phyloP scores from a whole-genome alignment of 2,113 vertebrate genomes.

The Ailurus styani region DNA sequence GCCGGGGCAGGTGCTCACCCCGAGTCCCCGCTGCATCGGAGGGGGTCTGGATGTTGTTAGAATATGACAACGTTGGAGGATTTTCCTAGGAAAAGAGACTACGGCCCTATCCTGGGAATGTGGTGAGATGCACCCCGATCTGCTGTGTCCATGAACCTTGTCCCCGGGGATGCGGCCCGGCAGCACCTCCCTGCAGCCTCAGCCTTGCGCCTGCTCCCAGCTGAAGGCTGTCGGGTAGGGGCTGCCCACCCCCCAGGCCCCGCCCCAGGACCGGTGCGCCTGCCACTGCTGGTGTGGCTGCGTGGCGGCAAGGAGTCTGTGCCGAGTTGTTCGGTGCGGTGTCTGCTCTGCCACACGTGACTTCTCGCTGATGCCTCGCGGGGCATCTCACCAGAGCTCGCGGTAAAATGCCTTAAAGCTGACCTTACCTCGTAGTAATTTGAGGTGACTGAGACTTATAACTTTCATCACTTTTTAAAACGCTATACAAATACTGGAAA shows the following conservation, averaged over 20 bases:
- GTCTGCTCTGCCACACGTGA: too few species aligned
- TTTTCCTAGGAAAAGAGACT: background rate
- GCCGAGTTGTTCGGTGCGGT: background rate
- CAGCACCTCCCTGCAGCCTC: too few species aligned
- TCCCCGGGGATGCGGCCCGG: fast-evolving
- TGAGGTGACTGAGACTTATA: background rate
- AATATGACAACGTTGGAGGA: background rate
- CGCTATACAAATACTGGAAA: background rate
- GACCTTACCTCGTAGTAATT: background rate
- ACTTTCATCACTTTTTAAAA: background rate
- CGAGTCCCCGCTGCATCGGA: fast-evolving
- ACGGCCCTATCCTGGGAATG: too few species aligned
- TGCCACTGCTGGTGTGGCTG: background rate
- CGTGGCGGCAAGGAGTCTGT: too few species aligned
- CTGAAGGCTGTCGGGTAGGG: background rate
- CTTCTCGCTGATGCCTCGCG: background rate
- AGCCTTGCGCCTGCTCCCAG: background rate
- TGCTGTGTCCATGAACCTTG: too few species aligned
- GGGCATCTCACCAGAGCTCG: background rate
- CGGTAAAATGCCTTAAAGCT: background rate
- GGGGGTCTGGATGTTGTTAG: background rate
- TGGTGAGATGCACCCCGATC: fast-evolving
- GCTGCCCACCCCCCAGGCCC: background rate
- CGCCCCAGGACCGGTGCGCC: background rate
- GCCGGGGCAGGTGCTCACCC: too few species aligned